Evolutionary conservation across 2,113 vertebrate genomes (phyloP), one percentile per base, ranked within the genome.

Genomic region (Calidris pygmaea): DNA sequence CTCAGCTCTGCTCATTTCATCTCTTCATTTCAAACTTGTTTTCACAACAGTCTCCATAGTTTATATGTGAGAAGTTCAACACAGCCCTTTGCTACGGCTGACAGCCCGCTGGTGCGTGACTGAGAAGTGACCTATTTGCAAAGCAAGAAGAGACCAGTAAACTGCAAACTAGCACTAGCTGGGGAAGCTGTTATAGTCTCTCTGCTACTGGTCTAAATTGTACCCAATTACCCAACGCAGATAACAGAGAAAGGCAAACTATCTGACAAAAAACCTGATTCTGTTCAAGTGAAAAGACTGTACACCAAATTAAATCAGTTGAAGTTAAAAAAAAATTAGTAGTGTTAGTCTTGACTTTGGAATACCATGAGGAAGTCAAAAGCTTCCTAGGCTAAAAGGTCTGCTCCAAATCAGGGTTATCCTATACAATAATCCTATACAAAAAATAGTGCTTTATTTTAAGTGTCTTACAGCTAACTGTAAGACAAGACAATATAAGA

Each of bases 91-190:
- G 56, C 65, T 78, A 7, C 48, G 85, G 34, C 52, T 89, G 86
- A 75, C 83, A 95, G 62, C 66, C 66, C 3, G 2, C 37, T 79
- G 45, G 53, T 89, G 48, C 70, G 59, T 82, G 77, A 95, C 90
- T 81, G 94, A 89, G 48, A 89, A 58, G 56, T 73, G 66, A 93
- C 39, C 52, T 91, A n/a, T 89, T 87, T 96, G 70, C 76, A 87
- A 56, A 80, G 24, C 29, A 68, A 53, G 39, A 68, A 65, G 35
- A 53, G 53, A 87, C 39, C 52, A 39, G 22, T 8, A 82, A 73
- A 72, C 15, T 32, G 30, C 41, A 85, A 89, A 79, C 41, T 50
- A 75, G 1, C 12, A 80, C 26, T 8, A 41, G 5, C 0, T 82
- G 62, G 8, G 19, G n/a, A 83, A 82, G 30, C 35, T 88, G 47